phyloP scores from a whole-genome alignment of 1,140 invertebrate species.

The Dinothrombium tinctorium region DNA sequence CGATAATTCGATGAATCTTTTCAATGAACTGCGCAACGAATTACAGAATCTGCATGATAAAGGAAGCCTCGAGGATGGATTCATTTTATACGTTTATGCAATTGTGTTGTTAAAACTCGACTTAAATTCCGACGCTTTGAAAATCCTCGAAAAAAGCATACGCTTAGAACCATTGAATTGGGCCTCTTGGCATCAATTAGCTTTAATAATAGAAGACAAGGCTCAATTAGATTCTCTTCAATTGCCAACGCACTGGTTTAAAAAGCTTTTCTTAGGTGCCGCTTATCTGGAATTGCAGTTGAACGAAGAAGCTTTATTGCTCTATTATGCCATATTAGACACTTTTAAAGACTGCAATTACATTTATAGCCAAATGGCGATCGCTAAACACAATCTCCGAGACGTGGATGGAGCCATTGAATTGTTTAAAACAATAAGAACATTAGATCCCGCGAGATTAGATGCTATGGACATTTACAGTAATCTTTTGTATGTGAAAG shows the following conservation, averaged over 20 bases:
- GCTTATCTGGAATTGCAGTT: conserved; percentile 71
- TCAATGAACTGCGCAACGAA: conserved; percentile 13
- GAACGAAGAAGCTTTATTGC: conserved; percentile 50
- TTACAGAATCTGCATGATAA: conserved; percentile 12
- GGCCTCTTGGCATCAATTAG: conserved; percentile 81
- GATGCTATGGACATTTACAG: conserved; percentile 92
- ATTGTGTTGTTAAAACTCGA: conserved; percentile 70
- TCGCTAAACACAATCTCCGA: conserved; percentile 73
- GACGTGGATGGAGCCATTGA: conserved; percentile 71
- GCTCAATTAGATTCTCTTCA: conserved; percentile 33
- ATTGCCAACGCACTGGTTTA: conserved; percentile 79
- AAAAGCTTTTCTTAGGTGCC: conserved; percentile 71
- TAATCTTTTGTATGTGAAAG: conserved; percentile 78
- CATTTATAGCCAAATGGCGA: conserved; percentile 69
- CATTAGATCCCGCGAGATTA: conserved; percentile 66
- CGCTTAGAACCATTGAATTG: conserved; percentile 56
- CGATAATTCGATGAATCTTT: conserved; percentile 17
- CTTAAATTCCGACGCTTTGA: conserved; percentile 40
- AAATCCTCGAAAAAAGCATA: conserved; percentile 51
- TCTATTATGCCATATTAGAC: conserved; percentile 47
- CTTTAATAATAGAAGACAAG: conserved; percentile 50
- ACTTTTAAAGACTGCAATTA: conserved; percentile 65
- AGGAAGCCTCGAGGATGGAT: conserved; percentile 7
- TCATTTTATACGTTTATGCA: conserved; percentile 30
- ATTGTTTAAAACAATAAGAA: conserved; percentile 51